Evolutionary conservation across 2,797 vertebrate genomes (phyloP).

Genomic region (Orientallactaga sibirica): DNA sequence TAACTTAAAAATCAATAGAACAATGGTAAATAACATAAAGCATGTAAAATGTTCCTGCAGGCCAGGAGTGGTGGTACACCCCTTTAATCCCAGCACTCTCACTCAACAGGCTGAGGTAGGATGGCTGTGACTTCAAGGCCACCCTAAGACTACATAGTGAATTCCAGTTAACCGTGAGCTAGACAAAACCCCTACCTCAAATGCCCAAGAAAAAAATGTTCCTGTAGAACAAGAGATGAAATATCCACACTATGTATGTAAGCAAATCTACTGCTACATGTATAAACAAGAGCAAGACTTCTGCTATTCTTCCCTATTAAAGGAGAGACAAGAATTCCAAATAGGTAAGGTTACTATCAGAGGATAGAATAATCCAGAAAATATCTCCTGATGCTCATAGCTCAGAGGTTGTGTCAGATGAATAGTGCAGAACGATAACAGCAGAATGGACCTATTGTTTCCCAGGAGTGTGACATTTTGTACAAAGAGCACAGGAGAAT

Average conservation of each 20-base stretch:
- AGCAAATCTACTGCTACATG: background rate
- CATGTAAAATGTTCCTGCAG: too few relatives aligned
- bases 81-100: too few relatives aligned
- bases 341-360: constrained; percentile 13
- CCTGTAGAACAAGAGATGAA: background rate
- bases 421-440: background rate
- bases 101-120: too few relatives aligned
- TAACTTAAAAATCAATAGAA: background rate
- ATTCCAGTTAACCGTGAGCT: too few relatives aligned
- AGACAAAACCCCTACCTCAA: too few relatives aligned
- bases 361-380: constrained; percentile 25
- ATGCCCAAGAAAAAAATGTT: too few relatives aligned
- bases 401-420: background rate
- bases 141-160: too few relatives aligned
- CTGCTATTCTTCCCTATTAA: constrained; percentile 4
- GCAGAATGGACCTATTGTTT: background rate
- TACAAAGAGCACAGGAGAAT: background rate
- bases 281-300: constrained; percentile 9
- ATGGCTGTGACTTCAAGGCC: too few relatives aligned
- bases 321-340: background rate
- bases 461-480: background rate
- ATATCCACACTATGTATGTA: background rate
- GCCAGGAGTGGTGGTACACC: too few relatives aligned
- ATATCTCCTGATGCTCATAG: background rate
- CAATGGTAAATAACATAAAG: too few relatives aligned